A percentile compares a stretch with the other conserved stretches of the same genome.
Conservation (phyloP, 2,797 vertebrate genomes). For the Podarcis siculus region DNA sequence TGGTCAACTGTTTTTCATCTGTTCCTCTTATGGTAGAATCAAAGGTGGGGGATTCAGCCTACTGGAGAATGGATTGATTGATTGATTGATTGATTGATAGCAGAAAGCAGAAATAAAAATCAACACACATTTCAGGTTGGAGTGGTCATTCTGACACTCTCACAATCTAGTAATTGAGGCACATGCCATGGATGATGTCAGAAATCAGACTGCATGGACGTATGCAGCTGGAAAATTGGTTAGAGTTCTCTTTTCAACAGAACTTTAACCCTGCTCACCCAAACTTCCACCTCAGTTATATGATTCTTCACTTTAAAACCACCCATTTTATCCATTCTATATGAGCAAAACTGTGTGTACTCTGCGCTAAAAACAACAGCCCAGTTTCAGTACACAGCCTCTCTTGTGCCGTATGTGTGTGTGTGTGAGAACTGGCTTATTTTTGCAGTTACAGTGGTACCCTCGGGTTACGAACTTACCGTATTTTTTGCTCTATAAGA, state of each 20-base stretch:
- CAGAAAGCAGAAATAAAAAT: slow-evolving; percentile 14
- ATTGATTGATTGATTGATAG: background rate
- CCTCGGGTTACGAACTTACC: too few relatives aligned
- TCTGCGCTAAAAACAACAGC: background rate
- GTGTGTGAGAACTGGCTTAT: background rate
- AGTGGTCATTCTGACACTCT: background rate
- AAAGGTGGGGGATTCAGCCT: background rate
- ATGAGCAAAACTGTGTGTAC: slow-evolving; percentile 4
- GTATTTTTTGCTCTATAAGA: too few relatives aligned
- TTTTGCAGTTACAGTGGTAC: background rate
- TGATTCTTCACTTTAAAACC: background rate
- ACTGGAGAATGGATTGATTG: background rate
- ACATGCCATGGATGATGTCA: background rate
- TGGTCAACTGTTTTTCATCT: background rate
- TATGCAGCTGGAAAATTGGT: background rate
- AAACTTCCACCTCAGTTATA: background rate
- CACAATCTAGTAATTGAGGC: background rate
- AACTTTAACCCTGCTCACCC: background rate
- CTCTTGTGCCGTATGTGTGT: background rate
- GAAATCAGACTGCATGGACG: background rate
- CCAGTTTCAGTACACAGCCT: background rate
- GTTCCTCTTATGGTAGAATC: background rate
- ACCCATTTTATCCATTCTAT: background rate
- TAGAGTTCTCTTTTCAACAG: background rate
- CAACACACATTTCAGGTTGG: background rate